Evolutionary conservation across 1,140 invertebrate genomes (phyloP).

Genomic region (Drosophila pachea): DNA sequence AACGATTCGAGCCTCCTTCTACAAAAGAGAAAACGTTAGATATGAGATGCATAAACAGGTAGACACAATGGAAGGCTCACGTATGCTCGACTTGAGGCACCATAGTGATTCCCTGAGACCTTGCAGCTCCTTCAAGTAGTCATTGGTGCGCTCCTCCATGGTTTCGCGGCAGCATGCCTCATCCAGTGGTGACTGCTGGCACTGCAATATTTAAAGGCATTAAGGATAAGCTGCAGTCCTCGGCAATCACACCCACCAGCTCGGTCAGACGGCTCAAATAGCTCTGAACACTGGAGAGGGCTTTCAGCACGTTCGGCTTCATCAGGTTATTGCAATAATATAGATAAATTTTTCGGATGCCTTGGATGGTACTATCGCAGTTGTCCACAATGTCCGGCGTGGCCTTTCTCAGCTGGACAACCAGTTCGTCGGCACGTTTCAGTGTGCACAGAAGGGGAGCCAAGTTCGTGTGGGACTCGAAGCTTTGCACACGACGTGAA

Average conservation of each 20-base stretch:
- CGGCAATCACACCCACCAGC: constrained; percentile 40
- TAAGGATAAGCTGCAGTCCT: neutral
- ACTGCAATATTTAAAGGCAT: constrained; percentile 72
- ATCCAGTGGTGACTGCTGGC: constrained; percentile 61
- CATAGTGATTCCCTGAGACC: constrained; percentile 61
- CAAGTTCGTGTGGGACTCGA: constrained; percentile 73
- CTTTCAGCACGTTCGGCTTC: constrained; percentile 72
- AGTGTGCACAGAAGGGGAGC: constrained; percentile 66
- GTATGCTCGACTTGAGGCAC: constrained; percentile 63
- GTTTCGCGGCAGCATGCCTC: constrained; percentile 75
- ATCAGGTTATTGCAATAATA: constrained; percentile 75
- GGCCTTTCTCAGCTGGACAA: constrained; percentile 48
- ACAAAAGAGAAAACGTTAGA: neutral
- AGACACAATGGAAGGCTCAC: constrained; percentile 34
- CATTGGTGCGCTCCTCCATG: constrained; percentile 63
- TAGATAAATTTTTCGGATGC: constrained; percentile 73
- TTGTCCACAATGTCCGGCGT: constrained; percentile 63
- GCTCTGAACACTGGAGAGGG: constrained; percentile 73
- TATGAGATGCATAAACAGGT: neutral
- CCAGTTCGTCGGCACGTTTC: constrained; percentile 73
- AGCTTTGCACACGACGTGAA: constrained; percentile 73
- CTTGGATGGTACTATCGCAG: constrained; percentile 60
- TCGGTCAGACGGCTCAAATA: constrained; percentile 66
- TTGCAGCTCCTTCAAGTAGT: constrained; percentile 66
- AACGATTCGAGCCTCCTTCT: constrained; percentile 68